A percentile compares a stretch with the other conserved stretches of the same genome.
Evolutionary conservation across 2,888 invertebrate genomes (phyloP).

Genomic region (Epinotia demarniana): DNA sequence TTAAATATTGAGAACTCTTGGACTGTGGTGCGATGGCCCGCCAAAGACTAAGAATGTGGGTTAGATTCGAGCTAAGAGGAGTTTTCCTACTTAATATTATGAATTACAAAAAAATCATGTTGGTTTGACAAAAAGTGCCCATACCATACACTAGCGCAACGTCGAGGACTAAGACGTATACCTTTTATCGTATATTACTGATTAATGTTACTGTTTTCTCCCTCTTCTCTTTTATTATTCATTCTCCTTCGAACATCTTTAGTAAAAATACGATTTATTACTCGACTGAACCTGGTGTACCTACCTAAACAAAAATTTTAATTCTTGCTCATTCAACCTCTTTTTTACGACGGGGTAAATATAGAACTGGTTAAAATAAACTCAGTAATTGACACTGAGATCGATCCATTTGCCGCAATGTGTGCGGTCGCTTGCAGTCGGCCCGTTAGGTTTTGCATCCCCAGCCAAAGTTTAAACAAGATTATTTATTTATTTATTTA

Average conservation of each 20-base stretch:
- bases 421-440: slow-evolving; percentile 63
- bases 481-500: too few species aligned
- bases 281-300: background rate
- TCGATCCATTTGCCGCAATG: slow-evolving; percentile 63
- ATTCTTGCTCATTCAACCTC: slow-evolving; percentile 16
- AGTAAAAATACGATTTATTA: background rate
- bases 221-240: background rate
- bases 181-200: too few species aligned
- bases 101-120: too few species aligned
- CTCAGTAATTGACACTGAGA: slow-evolving; percentile 68
- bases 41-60: too few species aligned
- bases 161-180: too few species aligned
- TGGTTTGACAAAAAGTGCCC: too few species aligned
- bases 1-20: too few species aligned
- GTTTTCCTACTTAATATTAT: too few species aligned
- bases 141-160: too few species aligned
- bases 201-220: too few species aligned
- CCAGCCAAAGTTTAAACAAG: slow-evolving; percentile 19
- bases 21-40: too few species aligned
- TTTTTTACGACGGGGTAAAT: slow-evolving; percentile 42
- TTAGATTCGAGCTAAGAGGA: too few species aligned
- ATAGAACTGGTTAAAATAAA: slow-evolving; percentile 62
- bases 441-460: slow-evolving; percentile 6
- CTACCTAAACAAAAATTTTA: slow-evolving; percentile 13
- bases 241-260: background rate